Percentiles rank a stretch among this genome's conserved stretches.
Conservation (phyloP, 1,140 invertebrate genomes). For the Saccostrea cuccullata region DNA sequence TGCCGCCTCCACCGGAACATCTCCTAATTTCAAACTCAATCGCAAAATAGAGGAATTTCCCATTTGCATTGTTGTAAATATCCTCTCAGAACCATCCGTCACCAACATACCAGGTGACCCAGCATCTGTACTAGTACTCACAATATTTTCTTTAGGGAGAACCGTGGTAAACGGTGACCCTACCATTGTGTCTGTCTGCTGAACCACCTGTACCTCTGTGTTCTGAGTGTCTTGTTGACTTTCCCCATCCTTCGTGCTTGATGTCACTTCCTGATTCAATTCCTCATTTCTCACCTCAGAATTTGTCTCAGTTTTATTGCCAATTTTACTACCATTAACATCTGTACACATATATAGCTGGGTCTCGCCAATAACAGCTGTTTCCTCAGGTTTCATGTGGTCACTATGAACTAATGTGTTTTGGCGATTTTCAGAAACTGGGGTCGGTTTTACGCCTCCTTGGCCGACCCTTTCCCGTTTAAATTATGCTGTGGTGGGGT, state of each 20-base stretch:
- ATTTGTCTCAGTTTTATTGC: not conserved
- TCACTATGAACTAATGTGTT: conserved; percentile 10
- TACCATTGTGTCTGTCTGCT: not conserved
- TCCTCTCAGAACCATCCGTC: not conserved
- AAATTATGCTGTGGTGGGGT: not conserved
- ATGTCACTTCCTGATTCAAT: not conserved
- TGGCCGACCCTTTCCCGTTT: conserved; percentile 45
- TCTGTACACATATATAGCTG: not conserved
- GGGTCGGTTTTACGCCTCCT: conserved; percentile 3
- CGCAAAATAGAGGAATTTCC: conserved; percentile 13
- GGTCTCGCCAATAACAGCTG: not conserved
- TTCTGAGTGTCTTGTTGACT: not conserved
- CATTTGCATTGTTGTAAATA: conserved; percentile 17
- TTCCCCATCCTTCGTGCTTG: not conserved
- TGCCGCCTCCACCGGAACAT: not conserved
- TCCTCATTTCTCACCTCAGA: not conserved
- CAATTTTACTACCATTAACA: not conserved
- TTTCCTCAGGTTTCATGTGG: conserved; percentile 8
- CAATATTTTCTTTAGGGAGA: not conserved
- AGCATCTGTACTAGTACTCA: not conserved
- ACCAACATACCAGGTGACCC: not conserved
- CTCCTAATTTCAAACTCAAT: conserved; percentile 8
- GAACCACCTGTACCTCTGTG: not conserved
- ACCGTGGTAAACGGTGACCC: not conserved
- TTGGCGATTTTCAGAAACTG: not conserved